Evolutionary conservation across 1,140 invertebrate genomes (phyloP), one percentile per base, ranked within the genome.

Genomic region (Tetramorium simillimum): DNA sequence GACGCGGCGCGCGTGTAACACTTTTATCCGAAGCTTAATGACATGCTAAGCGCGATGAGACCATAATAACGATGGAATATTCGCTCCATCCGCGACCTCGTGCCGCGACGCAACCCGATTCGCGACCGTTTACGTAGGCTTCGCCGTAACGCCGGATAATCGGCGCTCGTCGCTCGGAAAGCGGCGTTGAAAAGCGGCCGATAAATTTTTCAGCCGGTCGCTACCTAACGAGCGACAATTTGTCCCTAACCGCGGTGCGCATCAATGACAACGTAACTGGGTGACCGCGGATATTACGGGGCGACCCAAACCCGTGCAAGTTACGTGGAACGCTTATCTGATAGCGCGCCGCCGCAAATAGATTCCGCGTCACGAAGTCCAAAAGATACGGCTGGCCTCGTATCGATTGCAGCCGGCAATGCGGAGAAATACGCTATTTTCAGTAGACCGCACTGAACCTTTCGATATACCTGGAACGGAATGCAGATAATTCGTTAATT

Each of bases 191-290:
- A 37, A 82, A 72, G 73, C 43, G 28, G 12, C 12, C 24, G 51
- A 82, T 82, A 53, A 82, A 82, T 82, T 72, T 72, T 82, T 73
- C 80, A 82, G 14, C 12, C 67, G 37, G 21, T 82, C 37, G 51
- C 56, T 60, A 60, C 46, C 51, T 82, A 82, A 82, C 67, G 16
- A 58, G 24, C 51, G 18, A 56, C 40, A 60, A 73, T 82, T 72
- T 58, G 67, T 72, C 37, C 63, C 63, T 40, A 53, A 4, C n/a
- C 62, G 9, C 67, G 2, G 10, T 24, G 46, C 21, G 65, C 40
- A 49, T 84, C 69, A 75, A 60, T 84, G 53, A 75, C 80, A 60
- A 75, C 43, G 53, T 84, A 84, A 84, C 40, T 75, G 53, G 80
- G 80, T 84, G 53, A 82, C 53, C 51, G 40, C n/a, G 46, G 12